These are phyloP conservation scores for Cariama cristata DNA, from an alignment of 2,113 vertebrate species.

Conservation along the genomic window DNA sequence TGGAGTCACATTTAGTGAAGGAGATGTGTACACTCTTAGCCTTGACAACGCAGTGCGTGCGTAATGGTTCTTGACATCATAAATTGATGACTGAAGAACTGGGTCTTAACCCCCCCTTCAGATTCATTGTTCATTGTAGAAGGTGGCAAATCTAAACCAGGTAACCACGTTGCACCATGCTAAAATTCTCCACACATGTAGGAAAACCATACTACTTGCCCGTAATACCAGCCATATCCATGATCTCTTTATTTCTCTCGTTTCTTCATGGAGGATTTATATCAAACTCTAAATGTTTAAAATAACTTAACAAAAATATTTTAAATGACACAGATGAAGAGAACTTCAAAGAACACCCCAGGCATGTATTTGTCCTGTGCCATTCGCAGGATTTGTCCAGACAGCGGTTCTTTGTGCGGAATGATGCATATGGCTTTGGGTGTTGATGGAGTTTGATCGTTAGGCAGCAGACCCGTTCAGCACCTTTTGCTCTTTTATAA, in stretches of 20 bases:
- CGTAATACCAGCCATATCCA: background rate
- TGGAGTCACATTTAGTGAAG: background rate
- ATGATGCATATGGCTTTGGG: background rate
- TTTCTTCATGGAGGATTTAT: background rate
- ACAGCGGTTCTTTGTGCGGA: background rate
- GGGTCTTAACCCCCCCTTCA: background rate
- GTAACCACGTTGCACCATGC: background rate
- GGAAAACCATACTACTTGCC: background rate
- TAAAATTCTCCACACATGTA: background rate
- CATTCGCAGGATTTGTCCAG: background rate
- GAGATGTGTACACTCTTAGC: background rate
- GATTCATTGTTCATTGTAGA: background rate
- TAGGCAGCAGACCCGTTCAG: background rate
- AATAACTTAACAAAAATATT: background rate
- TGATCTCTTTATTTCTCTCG: background rate
- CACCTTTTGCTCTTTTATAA: background rate
- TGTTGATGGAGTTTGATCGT: background rate
- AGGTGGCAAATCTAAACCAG: background rate
- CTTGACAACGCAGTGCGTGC: background rate
- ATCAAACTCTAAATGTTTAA: background rate
- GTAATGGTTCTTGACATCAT: background rate
- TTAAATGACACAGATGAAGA: background rate
- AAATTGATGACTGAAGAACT: background rate
- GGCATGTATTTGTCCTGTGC: background rate
- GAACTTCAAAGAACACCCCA: background rate